A percentile compares a stretch with the other conserved stretches of the same genome.
phyloP scores from a whole-genome alignment of 2,888 invertebrate genomes.

The Lysandra bellargus region DNA sequence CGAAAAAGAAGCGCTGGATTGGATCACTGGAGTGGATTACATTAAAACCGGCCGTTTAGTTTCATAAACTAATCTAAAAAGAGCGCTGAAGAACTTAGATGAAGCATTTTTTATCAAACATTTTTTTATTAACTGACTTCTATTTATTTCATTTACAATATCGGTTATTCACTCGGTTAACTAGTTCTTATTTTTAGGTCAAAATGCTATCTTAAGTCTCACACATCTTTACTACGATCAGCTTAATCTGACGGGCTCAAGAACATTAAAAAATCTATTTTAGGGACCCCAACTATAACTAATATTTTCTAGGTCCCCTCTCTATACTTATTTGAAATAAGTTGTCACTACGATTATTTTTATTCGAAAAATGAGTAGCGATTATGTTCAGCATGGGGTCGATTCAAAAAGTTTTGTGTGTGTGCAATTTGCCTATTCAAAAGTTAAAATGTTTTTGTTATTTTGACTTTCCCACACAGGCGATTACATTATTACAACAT shows the following conservation, averaged over 20 bases:
- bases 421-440: constrained; percentile 2
- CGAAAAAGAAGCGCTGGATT: too few relatives aligned
- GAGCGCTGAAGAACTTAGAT: neutral
- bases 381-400: neutral
- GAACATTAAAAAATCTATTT: too few relatives aligned
- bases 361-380: neutral
- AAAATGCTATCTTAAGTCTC: too few relatives aligned
- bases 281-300: neutral
- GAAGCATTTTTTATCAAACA: too few relatives aligned
- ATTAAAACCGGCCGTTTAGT: too few relatives aligned
- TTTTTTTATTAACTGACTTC: too few relatives aligned
- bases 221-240: too few relatives aligned
- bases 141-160: too few relatives aligned
- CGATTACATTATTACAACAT: neutral
- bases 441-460: constrained; percentile 6
- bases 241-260: too few relatives aligned
- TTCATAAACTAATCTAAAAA: neutral
- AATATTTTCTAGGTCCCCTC: neutral
- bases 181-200: too few relatives aligned
- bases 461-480: constrained; percentile 3
- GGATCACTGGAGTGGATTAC: too few relatives aligned
- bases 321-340: constrained; percentile 1
- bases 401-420: neutral
- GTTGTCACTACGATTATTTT: constrained; percentile 12
- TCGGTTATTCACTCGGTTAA: too few relatives aligned